A percentile compares a stretch with the other conserved stretches of the same genome.
These are phyloP conservation scores for Lamellibrachia columna DNA, from an alignment of 2,888 invertebrate genomes.

Conservation along the genomic window DNA sequence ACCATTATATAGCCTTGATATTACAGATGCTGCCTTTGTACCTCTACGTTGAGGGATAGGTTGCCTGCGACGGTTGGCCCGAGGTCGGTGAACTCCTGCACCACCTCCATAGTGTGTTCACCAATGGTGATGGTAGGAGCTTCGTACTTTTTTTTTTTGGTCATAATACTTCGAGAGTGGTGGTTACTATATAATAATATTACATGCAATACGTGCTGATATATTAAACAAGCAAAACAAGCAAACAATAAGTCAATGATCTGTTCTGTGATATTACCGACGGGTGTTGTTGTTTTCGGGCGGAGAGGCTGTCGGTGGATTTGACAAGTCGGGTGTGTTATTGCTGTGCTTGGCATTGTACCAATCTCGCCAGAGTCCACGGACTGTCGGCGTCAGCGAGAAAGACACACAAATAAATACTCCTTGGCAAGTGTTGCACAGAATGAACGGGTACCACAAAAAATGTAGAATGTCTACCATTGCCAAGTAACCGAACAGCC, in stretches of 20 bases:
- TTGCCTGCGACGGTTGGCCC: no score
- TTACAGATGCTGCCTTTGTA: no score
- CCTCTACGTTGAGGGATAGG: no score
- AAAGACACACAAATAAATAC: slow-evolving; percentile 3
- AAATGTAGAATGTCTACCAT: slow-evolving; percentile 6
- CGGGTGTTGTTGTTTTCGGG: background rate
- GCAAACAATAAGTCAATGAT: background rate
- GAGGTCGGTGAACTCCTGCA: no score
- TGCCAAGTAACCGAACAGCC: slow-evolving; percentile 25
- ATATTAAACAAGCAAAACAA: background rate
- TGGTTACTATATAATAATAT: background rate
- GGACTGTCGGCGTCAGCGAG: background rate
- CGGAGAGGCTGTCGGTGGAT: background rate
- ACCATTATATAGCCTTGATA: no score
- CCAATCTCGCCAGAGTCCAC: background rate
- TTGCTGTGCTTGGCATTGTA: background rate
- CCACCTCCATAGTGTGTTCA: no score
- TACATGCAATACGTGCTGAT: no score
- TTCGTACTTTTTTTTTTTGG: no score
- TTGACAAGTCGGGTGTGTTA: background rate
- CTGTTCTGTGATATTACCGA: background rate
- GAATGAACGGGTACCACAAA: slow-evolving; percentile 19
- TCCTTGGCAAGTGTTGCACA: slow-evolving; percentile 22
- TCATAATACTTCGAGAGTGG: no score
- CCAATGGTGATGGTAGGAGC: no score